Evolutionary conservation across 2,797 vertebrate genomes (phyloP).

Genomic region (Ataeniobius toweri): DNA sequence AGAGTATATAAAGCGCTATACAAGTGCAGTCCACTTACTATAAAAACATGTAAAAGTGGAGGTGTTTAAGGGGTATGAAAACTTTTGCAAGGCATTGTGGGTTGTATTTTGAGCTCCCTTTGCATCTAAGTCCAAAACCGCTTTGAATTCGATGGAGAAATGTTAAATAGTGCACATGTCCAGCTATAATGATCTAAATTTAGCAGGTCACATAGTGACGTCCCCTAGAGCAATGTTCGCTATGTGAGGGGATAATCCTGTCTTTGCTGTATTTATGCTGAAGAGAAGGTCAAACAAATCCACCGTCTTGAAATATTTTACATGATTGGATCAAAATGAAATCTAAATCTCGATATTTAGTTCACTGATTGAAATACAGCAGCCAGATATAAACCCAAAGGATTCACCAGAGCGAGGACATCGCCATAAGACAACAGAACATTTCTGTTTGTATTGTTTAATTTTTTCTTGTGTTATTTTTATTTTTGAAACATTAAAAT

Average conservation of each 20-base stretch:
- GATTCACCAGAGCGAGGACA: background rate
- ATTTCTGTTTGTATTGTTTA: background rate
- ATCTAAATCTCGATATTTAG: slow-evolving; percentile 19
- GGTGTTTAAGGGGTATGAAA: background rate
- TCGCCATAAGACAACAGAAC: background rate
- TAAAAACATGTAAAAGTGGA: background rate
- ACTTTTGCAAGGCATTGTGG: background rate
- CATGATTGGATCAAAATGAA: slow-evolving; percentile 32
- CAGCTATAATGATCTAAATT: background rate
- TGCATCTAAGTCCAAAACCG: background rate
- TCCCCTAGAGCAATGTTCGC: background rate
- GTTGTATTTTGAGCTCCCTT: background rate
- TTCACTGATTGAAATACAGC: background rate
- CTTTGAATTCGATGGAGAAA: background rate
- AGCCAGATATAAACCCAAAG: background rate
- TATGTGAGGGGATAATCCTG: slow-evolving; percentile 21
- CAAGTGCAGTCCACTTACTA: no score
- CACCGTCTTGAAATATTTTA: slow-evolving; percentile 11
- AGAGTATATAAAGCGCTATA: no score
- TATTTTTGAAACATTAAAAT: background rate
- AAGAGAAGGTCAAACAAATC: slow-evolving; percentile 9
- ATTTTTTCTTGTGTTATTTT: background rate
- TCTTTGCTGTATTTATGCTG: slow-evolving; percentile 4
- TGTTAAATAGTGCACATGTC: background rate
- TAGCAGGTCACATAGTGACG: background rate